Conservation (phyloP, 2,797 vertebrate species). For the Cottoperca gobio region DNA sequence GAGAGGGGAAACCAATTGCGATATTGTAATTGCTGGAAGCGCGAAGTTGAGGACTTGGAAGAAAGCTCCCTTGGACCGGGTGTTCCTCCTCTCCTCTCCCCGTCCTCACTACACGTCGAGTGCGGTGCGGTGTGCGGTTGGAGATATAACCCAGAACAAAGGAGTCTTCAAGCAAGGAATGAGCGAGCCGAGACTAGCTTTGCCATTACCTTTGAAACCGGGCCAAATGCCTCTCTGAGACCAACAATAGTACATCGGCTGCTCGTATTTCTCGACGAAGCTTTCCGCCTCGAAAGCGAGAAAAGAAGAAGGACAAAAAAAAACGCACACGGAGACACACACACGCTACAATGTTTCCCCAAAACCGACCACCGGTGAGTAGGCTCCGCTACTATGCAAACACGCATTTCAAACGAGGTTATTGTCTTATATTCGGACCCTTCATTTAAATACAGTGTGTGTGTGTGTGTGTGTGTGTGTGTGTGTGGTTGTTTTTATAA, state of each 20-base stretch:
- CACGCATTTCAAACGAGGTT: conserved; percentile 1
- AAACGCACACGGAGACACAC: conserved; percentile 45
- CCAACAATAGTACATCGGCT: conserved; percentile 59
- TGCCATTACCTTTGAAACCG: conserved; percentile 70
- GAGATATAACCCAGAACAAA: conserved; percentile 86
- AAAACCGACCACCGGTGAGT: conserved; percentile 92
- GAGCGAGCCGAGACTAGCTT: conserved; percentile 73
- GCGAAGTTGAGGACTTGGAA: conserved; percentile 68
- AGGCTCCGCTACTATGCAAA: conserved; percentile 41
- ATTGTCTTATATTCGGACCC: conserved; percentile 7
- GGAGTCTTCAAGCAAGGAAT: conserved; percentile 78
- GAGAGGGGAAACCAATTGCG: conserved; percentile 47
- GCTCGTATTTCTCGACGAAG: conserved; percentile 71
- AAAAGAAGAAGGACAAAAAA: conserved; percentile 60
- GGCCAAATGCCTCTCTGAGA: conserved; percentile 84
- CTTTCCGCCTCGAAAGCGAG: conserved; percentile 58
- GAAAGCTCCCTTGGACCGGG: conserved; percentile 57
- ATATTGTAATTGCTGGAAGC: conserved; percentile 58
- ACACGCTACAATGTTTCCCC: conserved; percentile 91
- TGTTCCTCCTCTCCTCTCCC: conserved; percentile 60
- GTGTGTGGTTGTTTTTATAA: neutral
- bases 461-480: no score
- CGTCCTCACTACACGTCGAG: conserved; percentile 59
- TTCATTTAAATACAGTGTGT: neutral
- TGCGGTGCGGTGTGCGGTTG: conserved; percentile 67